These are phyloP conservation scores for Prostheceraeus crozeri DNA, from an alignment of 2,888 invertebrate genomes.

Conservation along the genomic window DNA sequence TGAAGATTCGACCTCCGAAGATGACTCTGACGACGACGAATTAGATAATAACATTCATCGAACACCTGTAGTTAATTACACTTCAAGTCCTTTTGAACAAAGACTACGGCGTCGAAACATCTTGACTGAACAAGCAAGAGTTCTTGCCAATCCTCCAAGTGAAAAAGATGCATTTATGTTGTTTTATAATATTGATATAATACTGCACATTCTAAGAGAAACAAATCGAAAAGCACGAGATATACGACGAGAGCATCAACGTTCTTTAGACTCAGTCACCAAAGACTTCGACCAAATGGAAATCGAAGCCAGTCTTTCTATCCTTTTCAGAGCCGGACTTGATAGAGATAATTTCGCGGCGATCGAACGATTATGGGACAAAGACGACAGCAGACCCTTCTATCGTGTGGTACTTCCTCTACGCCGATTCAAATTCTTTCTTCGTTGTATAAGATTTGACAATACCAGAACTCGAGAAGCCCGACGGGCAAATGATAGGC, in stretches of 20 bases:
- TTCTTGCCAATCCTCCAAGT: slow-evolving; percentile 1
- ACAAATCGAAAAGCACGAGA: slow-evolving; percentile 14
- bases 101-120: too few species aligned
- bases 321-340: slow-evolving; percentile 5
- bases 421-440: neutral
- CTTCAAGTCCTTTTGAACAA: too few species aligned
- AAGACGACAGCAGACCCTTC: neutral
- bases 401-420: neutral
- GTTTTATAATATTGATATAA: slow-evolving; percentile 17
- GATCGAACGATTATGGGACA: neutral
- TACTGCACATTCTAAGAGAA: slow-evolving; percentile 8
- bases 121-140: neutral
- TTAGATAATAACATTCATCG: too few species aligned
- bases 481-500: neutral
- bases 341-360: slow-evolving; percentile 7
- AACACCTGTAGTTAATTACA: too few species aligned
- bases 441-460: slow-evolving; percentile 1
- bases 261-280: neutral
- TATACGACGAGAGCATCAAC: slow-evolving; percentile 6
- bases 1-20: too few species aligned
- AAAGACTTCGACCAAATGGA: neutral
- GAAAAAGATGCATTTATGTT: neutral
- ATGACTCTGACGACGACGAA: too few species aligned
- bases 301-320: slow-evolving; percentile 1
- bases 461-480: neutral